Base-by-base conservation (phyloP, 2,888 invertebrate genomes). In the Timandra comae region DNA sequence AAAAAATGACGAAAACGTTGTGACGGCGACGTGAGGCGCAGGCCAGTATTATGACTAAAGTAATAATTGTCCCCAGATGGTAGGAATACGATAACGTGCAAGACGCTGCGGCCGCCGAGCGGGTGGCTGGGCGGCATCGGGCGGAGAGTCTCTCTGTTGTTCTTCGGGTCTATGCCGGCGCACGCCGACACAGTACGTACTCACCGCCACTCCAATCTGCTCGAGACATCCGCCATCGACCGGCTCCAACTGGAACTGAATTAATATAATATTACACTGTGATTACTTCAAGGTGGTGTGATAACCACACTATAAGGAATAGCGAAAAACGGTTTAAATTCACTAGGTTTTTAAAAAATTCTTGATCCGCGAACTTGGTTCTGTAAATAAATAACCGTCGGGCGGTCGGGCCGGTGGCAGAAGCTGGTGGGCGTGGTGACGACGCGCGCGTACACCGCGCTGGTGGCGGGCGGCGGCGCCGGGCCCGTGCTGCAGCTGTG, bases 111-210 rank as follows among this genome's bases (percentile, higher is more conserved):
- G 25, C 90, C 92, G 1, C 92, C 93, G 2, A 90, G 92, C 32
- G 93, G 94, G 1, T 94, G 94, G 91, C 87, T 98, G 23, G 95
- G 96, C 4, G 96, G 97, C 0, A 90, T 98, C 43, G 92, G 96
- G 0, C 90, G 93, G 1, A 84, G 91, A 35, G 91, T 96, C 66
- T 93, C 94, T 0, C 90, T 93, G 2, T 86, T 95, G 16, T 92
- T 96, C 62, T 96, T 95, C 69, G 94, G 95, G 0, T 87, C 90
- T 1, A 89, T 89, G 71, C 88, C 89, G 0, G 88, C 90, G 2
- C 90, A 90, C 7, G 79, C 86, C 11, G 91, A 91, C 66, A 90
- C 91, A 1, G 92, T 88, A 72, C 82, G 64, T 48, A 29, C n/a
- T n/a, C n/a, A n/a, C n/a, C n/a, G n/a, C n/a, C n/a, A n/a, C n/a